Percentiles rank a stretch among this genome's conserved stretches.
Conservation (phyloP, 1,140 invertebrate genomes). For the Heterodera carotae region DNA sequence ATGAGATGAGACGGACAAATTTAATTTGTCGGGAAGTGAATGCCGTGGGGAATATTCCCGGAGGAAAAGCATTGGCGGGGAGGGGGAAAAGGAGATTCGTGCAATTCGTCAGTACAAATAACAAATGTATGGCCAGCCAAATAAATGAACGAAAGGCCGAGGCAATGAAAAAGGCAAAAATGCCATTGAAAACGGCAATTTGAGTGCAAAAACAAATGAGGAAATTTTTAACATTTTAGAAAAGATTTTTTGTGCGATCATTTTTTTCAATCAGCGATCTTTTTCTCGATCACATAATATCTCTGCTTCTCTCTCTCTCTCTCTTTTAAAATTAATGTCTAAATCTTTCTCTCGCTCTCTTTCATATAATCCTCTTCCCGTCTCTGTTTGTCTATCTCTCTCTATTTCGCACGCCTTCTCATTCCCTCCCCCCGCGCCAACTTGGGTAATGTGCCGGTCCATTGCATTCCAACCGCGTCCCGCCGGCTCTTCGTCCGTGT, state of each 20-base stretch:
- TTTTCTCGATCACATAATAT: not conserved
- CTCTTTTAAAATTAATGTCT: no score
- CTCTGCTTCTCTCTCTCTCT: not conserved
- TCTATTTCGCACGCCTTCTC: no score
- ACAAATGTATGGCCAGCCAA: no score
- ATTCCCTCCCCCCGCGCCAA: slow-evolving; percentile 4
- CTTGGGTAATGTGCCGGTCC: slow-evolving; percentile 53
- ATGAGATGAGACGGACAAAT: not conserved
- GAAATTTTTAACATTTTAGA: no score
- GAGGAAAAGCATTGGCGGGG: not conserved
- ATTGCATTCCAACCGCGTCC: slow-evolving; percentile 47
- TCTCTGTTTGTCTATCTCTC: no score
- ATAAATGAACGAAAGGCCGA: not conserved
- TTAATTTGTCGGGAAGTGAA: slow-evolving; percentile 3
- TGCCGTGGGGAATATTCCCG: not conserved
- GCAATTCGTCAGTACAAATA: no score
- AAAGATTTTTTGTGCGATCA: no score
- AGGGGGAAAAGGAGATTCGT: no score
- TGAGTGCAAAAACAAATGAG: not conserved
- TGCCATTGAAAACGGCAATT: not conserved
- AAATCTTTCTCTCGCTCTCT: not conserved
- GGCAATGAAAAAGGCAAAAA: not conserved
- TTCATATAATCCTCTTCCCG: no score
- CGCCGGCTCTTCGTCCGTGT: slow-evolving; percentile 29
- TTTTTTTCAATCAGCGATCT: no score